Base-by-base conservation (phyloP, 1,140 invertebrate species). In the Agrypnia vestita region DNA sequence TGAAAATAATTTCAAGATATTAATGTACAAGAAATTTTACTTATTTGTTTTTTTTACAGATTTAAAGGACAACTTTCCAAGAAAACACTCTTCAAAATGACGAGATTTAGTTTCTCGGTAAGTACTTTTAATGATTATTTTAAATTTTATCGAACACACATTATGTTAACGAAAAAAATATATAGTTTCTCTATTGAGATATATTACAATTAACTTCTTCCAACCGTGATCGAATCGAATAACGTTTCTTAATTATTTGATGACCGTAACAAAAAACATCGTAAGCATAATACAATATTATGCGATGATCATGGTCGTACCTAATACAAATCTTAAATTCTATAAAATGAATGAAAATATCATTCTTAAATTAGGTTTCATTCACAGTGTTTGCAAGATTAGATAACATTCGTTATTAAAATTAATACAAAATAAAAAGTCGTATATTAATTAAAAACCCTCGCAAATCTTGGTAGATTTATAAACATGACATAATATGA, bases 31-130 rank as follows among this genome's bases (percentile, higher is more conserved):
- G 13, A 19, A 3, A 19, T 12, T 64, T 64, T 64, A 4, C 13
- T 12, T 43, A 67, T 43, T n/a, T 67, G 15, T 55, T 55, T 55
- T 55, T 13, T 55, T 17, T 8, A 55, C 62, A 67, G 25, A 44
- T 67, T 43, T 46, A 67, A 44, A 67, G 35, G 25, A 12, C 43
- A 67, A 67, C 62, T 67, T 67, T 67, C 19, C 25, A n/a, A 35
- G 62, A 67, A 15, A 67, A 67, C 43, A n/a, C 15, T 35, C 53
- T 75, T 61, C 73, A 75, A 61, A 55, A 75, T 75, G 73, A 53
- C 73, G 53, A 75, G 73, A 61, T 55, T 44, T 12, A 75, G 8
- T 59, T 59, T 75, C 43, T 15, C 47, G 73, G 73, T 75, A 47
- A 75, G 73, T 44, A 43, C 3, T 35, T 17, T 61, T n/a, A 8